Evolutionary conservation across 2,888 invertebrate genomes (phyloP).

Genomic region (Quadriops clusia): DNA sequence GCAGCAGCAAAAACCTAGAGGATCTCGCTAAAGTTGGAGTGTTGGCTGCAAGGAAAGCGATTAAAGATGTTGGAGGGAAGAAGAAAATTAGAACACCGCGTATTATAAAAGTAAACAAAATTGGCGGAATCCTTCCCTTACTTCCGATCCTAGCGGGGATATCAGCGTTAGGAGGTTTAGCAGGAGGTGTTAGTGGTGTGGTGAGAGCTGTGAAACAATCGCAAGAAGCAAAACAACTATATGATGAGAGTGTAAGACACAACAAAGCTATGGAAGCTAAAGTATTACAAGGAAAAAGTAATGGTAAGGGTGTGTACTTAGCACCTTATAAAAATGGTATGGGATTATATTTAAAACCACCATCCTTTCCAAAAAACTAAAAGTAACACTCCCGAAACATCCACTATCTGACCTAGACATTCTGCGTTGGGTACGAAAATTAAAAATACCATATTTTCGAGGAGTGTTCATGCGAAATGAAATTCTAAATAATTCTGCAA

Average conservation of each 20-base stretch:
- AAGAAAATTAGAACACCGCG: constrained; percentile 1
- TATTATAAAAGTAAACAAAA: not conserved
- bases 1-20: no score
- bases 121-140: constrained; percentile 20
- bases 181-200: constrained; percentile 18
- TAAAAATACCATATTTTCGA: constrained; percentile 13
- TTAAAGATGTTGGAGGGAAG: constrained; percentile 8
- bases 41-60: constrained; percentile 5
- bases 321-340: constrained; percentile 16
- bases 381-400: constrained; percentile 15
- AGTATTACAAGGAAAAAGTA: constrained; percentile 17
- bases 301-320: constrained; percentile 16
- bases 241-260: constrained; percentile 21
- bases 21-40: constrained; percentile 7
- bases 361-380: constrained; percentile 13
- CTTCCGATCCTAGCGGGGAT: constrained; percentile 20
- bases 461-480: constrained; percentile 20
- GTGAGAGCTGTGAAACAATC: constrained; percentile 20
- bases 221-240: constrained; percentile 15
- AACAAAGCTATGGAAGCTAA: constrained; percentile 22
- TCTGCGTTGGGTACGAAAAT: constrained; percentile 1
- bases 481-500: constrained; percentile 10
- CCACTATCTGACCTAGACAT: constrained; percentile 18
- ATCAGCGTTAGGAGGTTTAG: constrained; percentile 16
- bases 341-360: constrained; percentile 12